Base-by-base conservation (phyloP, 2,888 invertebrate genomes). In the Euzetes globulus region DNA sequence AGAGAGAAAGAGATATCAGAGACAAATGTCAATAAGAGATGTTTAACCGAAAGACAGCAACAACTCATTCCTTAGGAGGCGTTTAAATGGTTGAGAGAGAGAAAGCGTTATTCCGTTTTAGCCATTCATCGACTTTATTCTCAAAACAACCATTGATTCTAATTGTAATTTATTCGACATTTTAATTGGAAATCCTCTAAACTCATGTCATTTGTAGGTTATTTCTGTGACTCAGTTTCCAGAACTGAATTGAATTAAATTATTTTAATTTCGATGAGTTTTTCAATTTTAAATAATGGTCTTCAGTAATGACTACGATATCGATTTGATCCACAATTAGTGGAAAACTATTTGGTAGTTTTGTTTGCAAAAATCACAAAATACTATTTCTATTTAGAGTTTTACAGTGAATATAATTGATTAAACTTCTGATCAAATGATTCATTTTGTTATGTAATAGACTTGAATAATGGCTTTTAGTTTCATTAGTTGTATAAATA, bases 131-230 rank as follows among this genome's bases (percentile, higher is more conserved):
- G 55, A 22, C 55, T 55, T 55, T 22, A 50, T n/a, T 7, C 4
- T n/a, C n/a, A 15, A n/a, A n/a, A 50, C n/a, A 50, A n/a, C 50
- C 4, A n/a, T 50, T 15, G 17, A 55, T 19, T 55, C 55, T 19
- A 55, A 55, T 55, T 55, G 55, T 55, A 11, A 55, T 55, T 55
- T 19, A 55, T 19, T 55, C 55, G 55, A 55, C 55, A 55, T 55
- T 55, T 55, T 55, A 55, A 55, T 55, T 55, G 55, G n/a, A 55
- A 55, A 33, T 33, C 33, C 33, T 55, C 17, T n/a, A 55, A 55
- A 55, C n/a, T 55, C 25, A 55, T 55, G 55, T 15, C 50, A 50
- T n/a, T n/a, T 50, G 50, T 15, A 50, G 5, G 13, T 15, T 7
- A n/a, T n/a, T 50, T n/a, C 4, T 4, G 15, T 7, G 15, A n/a